Percentiles rank a stretch among this genome's conserved stretches.
These are phyloP conservation scores for Hymenopus coronatus DNA, from an alignment of 2,888 invertebrate species.

Conservation along the genomic window DNA sequence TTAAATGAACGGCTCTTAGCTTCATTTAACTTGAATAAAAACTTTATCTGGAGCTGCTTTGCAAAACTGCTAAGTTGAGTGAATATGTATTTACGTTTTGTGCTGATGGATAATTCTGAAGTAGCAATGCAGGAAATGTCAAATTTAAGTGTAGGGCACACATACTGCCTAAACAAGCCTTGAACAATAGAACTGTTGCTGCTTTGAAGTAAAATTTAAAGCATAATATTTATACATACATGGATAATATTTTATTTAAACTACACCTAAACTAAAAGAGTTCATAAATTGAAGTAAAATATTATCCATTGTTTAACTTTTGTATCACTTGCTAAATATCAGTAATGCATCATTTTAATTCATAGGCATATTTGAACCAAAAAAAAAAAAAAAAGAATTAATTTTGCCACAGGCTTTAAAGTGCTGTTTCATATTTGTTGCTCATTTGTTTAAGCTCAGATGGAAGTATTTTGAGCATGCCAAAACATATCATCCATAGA, in stretches of 20 bases:
- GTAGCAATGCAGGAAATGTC: not conserved
- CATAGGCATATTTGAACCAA: not conserved
- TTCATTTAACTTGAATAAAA: not conserved
- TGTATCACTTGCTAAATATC: not conserved
- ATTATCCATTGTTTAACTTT: not conserved
- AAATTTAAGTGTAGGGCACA: not conserved
- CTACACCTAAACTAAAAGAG: not conserved
- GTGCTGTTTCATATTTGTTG: not conserved
- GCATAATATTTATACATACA: not conserved
- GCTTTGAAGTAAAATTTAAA: not conserved
- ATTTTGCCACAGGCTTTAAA: not conserved
- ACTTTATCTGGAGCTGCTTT: not conserved
- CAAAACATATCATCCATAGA: not conserved
- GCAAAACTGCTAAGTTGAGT: not conserved
- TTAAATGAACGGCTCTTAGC: not conserved
- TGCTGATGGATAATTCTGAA: not conserved
- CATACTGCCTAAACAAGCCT: not conserved
- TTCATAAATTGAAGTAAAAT: not conserved
- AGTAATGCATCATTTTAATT: not conserved
- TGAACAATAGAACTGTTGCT: not conserved
- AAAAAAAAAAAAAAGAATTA: not conserved
- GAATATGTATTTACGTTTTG: not conserved
- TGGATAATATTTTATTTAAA: not conserved
- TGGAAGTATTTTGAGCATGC: not conserved
- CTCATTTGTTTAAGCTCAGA: not conserved